Evolutionary conservation across 2,888 invertebrate genomes (phyloP).

Genomic region (Neelides folsomi): DNA sequence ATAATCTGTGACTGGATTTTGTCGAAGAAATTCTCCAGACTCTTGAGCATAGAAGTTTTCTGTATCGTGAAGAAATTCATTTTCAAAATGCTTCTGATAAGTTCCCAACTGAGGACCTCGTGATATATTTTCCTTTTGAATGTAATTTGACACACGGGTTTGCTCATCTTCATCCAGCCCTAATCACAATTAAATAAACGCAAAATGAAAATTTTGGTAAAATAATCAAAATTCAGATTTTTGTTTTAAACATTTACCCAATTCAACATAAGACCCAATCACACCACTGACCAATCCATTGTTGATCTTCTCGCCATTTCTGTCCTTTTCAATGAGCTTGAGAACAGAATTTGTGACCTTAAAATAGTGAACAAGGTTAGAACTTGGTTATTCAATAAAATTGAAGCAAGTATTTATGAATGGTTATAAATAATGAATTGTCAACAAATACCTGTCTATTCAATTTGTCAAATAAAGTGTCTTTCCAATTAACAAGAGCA

Average conservation of each 20-base stretch:
- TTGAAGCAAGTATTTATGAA: no score
- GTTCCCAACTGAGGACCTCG: conserved; percentile 68
- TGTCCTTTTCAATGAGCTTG: conserved; percentile 87
- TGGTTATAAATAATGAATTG: no score
- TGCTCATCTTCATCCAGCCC: conserved; percentile 93
- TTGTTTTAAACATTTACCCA: no score
- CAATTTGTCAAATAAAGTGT: conserved; percentile 80
- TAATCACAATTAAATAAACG: no score
- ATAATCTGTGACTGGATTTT: conserved; percentile 95
- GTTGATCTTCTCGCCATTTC: conserved; percentile 93
- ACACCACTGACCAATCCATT: conserved; percentile 92
- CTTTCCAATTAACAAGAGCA: conserved; percentile 93
- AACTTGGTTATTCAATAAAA: no score
- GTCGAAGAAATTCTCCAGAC: conserved; percentile 81
- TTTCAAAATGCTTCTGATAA: conserved; percentile 88
- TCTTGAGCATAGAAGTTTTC: conserved; percentile 88
- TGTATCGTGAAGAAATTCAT: conserved; percentile 86
- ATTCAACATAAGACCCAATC: conserved; percentile 93
- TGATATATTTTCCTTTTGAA: background rate
- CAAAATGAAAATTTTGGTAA: no score
- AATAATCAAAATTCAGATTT: no score
- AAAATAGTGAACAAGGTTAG: no score
- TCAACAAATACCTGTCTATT: conserved; percentile 67
- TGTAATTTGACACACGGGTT: conserved; percentile 37
- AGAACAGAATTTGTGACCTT: conserved; percentile 91